Percentiles rank a stretch among this genome's conserved stretches.
These are phyloP conservation scores for Stegophylla sp. DNA, from an alignment of 2,888 invertebrate genomes.

Conservation along the genomic window DNA sequence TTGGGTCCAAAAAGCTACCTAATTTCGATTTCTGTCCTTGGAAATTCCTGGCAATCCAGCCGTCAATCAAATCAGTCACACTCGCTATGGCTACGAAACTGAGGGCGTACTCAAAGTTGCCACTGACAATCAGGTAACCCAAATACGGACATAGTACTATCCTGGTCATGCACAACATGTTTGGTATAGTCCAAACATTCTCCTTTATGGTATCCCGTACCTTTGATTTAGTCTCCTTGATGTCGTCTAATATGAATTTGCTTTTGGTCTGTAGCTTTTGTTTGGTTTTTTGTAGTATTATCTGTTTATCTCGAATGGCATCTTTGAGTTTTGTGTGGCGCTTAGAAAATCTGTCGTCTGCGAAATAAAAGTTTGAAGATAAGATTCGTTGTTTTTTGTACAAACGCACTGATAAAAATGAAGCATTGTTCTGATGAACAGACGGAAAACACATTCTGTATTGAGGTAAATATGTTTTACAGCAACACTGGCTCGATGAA, in stretches of 20 bases:
- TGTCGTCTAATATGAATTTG: constrained; percentile 73
- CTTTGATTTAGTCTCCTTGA: constrained; percentile 75
- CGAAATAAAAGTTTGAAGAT: constrained; percentile 30
- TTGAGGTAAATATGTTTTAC: constrained; percentile 47
- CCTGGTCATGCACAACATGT: constrained; percentile 84
- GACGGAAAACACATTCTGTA: constrained; percentile 46
- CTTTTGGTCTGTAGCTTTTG: constrained; percentile 70
- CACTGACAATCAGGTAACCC: constrained; percentile 85
- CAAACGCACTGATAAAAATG: constrained; percentile 14
- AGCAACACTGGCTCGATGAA: constrained; percentile 7
- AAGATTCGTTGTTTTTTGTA: constrained; percentile 48
- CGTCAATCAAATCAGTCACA: constrained; percentile 91
- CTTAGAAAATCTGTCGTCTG: constrained; percentile 34
- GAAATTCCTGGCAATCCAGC: constrained; percentile 94
- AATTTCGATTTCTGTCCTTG: constrained; percentile 88
- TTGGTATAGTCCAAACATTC: constrained; percentile 92
- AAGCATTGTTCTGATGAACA: constrained; percentile 6
- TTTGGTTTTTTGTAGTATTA: constrained; percentile 71
- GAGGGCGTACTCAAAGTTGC: constrained; percentile 79
- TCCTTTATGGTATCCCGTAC: constrained; percentile 80
- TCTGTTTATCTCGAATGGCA: constrained; percentile 71
- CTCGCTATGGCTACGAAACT: constrained; percentile 85
- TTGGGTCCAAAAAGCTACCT: constrained; percentile 94
- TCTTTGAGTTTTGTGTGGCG: constrained; percentile 64
- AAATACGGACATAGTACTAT: constrained; percentile 87